Percentiles rank a stretch among this genome's conserved stretches.
phyloP scores from a whole-genome alignment of 1,140 invertebrate species.

The Pseudachorutes palmiensis region DNA sequence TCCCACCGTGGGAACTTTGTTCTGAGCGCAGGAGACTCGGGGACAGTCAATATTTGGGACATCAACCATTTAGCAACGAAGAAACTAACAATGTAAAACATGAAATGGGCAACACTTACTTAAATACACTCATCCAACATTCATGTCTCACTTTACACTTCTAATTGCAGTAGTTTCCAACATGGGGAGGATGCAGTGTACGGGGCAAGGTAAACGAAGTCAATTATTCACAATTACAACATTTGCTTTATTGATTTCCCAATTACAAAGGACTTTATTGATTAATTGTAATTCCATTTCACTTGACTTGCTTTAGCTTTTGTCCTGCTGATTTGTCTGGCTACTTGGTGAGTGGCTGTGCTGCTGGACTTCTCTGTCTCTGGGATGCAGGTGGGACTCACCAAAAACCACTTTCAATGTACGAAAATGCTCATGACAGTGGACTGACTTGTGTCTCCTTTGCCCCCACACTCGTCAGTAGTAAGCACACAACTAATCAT shows the following conservation, averaged over 20 bases:
- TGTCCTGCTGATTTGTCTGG: constrained; percentile 52
- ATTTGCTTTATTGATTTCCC: too few relatives aligned
- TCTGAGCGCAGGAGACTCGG: constrained; percentile 64
- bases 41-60: constrained; percentile 64
- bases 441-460: constrained; percentile 52
- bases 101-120: too few relatives aligned
- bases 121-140: too few relatives aligned
- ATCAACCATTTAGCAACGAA: constrained; percentile 47
- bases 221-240: too few relatives aligned
- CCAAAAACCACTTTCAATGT: constrained; percentile 43
- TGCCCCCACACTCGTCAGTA: constrained; percentile 37
- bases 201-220: neutral
- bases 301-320: constrained; percentile 46
- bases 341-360: constrained; percentile 58
- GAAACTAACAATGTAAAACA: constrained; percentile 54
- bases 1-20: constrained; percentile 56
- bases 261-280: neutral
- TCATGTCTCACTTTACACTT: too few relatives aligned
- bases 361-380: constrained; percentile 55
- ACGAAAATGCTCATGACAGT: constrained; percentile 63
- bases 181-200: neutral
- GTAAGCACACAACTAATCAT: constrained; percentile 4
- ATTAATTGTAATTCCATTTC: too few relatives aligned
- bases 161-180: neutral
- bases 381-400: constrained; percentile 50